Percentiles rank a stretch among this genome's conserved stretches.
phyloP scores from a whole-genome alignment of 1,140 invertebrate species.

The Eubasilissa regina region DNA sequence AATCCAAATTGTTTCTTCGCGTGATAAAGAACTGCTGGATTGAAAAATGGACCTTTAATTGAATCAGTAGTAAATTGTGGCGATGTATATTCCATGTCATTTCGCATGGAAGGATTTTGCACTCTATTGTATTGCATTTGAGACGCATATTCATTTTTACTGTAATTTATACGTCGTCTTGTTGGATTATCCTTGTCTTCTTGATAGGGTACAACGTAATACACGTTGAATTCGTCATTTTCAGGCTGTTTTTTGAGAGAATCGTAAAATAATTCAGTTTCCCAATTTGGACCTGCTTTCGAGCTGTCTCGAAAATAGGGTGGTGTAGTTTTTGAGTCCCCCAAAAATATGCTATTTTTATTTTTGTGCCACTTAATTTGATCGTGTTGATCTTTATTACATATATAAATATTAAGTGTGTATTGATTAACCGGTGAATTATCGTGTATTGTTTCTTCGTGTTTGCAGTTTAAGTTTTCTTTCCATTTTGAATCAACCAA shows the following conservation, averaged over 20 bases:
- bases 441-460: background rate
- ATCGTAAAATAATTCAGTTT: background rate
- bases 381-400: background rate
- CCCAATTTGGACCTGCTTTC: background rate
- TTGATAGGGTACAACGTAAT: background rate
- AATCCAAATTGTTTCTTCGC: background rate
- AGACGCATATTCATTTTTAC: constrained; percentile 1
- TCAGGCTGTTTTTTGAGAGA: background rate
- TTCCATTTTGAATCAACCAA: constrained; percentile 3
- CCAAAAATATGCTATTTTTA: background rate
- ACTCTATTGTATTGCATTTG: no score
- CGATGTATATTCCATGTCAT: no score
- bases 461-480: background rate
- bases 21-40: background rate
- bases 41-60: background rate
- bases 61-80: background rate
- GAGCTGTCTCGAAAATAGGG: background rate
- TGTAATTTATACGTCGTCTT: constrained; percentile 19
- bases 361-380: background rate
- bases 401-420: constrained; percentile 13
- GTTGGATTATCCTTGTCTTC: background rate
- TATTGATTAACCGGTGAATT: background rate
- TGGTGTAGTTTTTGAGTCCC: background rate
- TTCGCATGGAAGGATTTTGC: no score
- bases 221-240: background rate